Evolutionary conservation across 2,888 invertebrate species (phyloP).

Genomic region (Steinernema carpocapsae): DNA sequence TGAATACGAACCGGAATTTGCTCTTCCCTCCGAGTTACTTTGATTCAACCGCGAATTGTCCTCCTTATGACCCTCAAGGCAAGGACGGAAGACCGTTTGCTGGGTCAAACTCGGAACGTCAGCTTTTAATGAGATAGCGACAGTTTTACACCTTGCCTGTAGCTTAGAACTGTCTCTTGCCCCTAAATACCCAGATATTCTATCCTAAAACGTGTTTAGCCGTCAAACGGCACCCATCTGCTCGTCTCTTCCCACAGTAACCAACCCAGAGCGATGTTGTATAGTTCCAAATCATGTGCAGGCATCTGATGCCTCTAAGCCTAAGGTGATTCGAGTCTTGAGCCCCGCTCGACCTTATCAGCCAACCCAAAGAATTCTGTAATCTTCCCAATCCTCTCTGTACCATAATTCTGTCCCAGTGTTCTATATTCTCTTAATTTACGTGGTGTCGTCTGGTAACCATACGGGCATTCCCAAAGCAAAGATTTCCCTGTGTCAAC

Average conservation of each 20-base stretch:
- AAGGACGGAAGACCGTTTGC: neutral
- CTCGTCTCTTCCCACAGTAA: constrained; percentile 9
- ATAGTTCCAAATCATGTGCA: neutral
- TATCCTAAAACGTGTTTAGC: constrained; percentile 13
- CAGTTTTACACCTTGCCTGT: neutral
- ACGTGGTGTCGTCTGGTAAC: constrained; percentile 25
- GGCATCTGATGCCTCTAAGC: constrained; percentile 34
- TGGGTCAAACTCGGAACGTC: constrained; percentile 8
- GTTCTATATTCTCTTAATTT: constrained; percentile 6
- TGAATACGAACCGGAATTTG: neutral
- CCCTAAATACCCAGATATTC: neutral
- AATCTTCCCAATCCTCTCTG: neutral
- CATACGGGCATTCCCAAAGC: constrained; percentile 29
- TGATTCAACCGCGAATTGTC: neutral
- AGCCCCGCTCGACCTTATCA: constrained; percentile 21
- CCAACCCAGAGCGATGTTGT: constrained; percentile 28
- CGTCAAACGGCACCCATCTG: constrained; percentile 24
- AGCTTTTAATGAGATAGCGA: constrained; percentile 16
- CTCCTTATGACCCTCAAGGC: neutral
- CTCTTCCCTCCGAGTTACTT: constrained; percentile 24
- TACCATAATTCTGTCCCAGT: neutral
- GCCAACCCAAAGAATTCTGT: neutral
- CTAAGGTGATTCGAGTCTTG: constrained; percentile 15
- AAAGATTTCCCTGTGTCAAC: constrained; percentile 27
- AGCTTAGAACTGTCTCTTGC: neutral